Percentiles rank a stretch among this genome's conserved stretches.
Conservation (phyloP, 2,113 vertebrate genomes). For the Callipepla squamata region DNA sequence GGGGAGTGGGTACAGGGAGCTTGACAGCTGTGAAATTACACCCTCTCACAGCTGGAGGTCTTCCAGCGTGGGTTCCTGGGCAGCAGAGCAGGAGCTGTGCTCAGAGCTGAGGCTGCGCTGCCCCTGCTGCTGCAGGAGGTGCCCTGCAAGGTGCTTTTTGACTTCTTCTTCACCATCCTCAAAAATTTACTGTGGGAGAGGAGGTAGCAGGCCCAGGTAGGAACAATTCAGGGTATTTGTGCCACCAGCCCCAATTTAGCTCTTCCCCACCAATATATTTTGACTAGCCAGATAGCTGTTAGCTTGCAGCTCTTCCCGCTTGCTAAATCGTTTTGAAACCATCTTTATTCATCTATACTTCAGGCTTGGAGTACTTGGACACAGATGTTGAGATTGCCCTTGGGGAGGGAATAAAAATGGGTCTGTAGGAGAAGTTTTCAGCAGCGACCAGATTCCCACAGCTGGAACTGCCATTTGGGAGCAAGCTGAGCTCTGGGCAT, state of each 20-base stretch:
- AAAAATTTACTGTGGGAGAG: neutral
- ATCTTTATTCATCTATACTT: neutral
- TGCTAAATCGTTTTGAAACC: neutral
- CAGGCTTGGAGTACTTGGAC: neutral
- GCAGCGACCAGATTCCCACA: neutral
- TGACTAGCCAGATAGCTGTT: no score
- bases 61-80: rapidly evolving
- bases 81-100: neutral
- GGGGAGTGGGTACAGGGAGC: neutral
- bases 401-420: no score
- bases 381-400: neutral
- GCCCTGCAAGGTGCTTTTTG: neutral
- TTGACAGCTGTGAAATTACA: neutral
- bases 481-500: no score
- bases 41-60: neutral
- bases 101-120: neutral
- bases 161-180: neutral
- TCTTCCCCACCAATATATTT: neutral
- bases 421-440: neutral
- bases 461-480: neutral
- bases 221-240: neutral
- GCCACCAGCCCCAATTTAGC: neutral
- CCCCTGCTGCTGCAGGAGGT: neutral
- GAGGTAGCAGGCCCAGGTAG: neutral
- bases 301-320: neutral